phyloP scores from a whole-genome alignment of 2,797 vertebrate genomes.

The Smutsia gigantea region DNA sequence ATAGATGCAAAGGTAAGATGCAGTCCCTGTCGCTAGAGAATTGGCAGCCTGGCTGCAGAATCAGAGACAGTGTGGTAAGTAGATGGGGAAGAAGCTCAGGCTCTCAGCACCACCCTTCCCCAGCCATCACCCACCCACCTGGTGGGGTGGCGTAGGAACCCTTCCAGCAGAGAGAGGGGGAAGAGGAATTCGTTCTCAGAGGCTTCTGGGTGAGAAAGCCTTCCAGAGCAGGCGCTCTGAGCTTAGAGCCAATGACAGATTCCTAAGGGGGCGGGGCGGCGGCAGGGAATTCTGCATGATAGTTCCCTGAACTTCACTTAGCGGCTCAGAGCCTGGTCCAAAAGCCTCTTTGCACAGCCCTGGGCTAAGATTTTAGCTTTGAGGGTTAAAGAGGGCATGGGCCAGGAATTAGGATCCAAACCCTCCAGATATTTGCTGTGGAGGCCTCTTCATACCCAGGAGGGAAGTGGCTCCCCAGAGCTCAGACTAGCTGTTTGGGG shows the following conservation, averaged over 20 bases:
- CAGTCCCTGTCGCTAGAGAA: background rate
- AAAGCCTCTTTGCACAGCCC: background rate
- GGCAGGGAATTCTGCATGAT: no score
- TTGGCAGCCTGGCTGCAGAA: background rate
- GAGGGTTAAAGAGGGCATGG: background rate
- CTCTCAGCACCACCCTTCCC: background rate
- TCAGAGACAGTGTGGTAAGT: background rate
- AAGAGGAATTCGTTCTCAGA: background rate
- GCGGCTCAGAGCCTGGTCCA: background rate
- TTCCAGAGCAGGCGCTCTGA: background rate
- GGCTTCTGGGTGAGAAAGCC: background rate
- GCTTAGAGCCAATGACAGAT: background rate
- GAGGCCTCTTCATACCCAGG: background rate
- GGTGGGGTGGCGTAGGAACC: no score
- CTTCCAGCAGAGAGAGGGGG: background rate
- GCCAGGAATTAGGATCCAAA: background rate
- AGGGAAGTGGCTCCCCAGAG: background rate
- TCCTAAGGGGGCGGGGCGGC: no score
- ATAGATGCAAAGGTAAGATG: background rate
- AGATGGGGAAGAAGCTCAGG: background rate
- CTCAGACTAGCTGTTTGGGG: background rate
- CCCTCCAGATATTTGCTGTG: conserved; percentile 40
- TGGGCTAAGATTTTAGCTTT: background rate
- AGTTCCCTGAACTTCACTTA: background rate
- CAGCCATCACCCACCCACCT: background rate